These are phyloP conservation scores for Coenonympha glycerion DNA, from an alignment of 2,888 invertebrate genomes.

Conservation along the genomic window DNA sequence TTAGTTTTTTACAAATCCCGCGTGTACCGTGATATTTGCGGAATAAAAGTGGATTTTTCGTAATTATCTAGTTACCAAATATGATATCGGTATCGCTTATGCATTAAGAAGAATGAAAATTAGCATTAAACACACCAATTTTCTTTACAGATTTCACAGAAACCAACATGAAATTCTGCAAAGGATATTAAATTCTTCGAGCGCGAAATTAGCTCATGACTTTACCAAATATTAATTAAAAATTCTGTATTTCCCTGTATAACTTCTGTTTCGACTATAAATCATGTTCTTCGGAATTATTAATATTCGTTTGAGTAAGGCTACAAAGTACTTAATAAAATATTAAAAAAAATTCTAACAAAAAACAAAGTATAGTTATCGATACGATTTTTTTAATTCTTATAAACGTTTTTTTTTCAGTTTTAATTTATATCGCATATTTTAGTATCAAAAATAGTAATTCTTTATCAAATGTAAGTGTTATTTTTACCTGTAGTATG, in stretches of 20 bases:
- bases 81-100: too few species aligned
- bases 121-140: not conserved
- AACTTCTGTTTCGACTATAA: not conserved
- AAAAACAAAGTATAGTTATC: too few species aligned
- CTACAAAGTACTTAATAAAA: not conserved
- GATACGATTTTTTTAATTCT: too few species aligned
- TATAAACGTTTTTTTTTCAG: conserved; percentile 12
- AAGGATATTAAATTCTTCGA: conserved; percentile 22
- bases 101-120: too few species aligned
- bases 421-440: not conserved
- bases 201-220: conserved; percentile 17
- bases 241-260: not conserved
- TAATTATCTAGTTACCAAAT: too few species aligned
- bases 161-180: conserved; percentile 26
- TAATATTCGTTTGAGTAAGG: conserved; percentile 5
- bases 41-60: too few species aligned
- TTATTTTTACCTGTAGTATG: too few species aligned
- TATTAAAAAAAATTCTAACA: too few species aligned
- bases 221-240: conserved; percentile 4
- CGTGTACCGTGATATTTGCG: too few species aligned
- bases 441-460: not conserved
- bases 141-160: conserved; percentile 30
- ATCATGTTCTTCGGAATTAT: conserved; percentile 1
- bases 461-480: conserved; percentile 18
- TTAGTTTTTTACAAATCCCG: too few species aligned